phyloP scores from a whole-genome alignment of 2,797 vertebrate genomes.

The Sparidentex hasta region DNA sequence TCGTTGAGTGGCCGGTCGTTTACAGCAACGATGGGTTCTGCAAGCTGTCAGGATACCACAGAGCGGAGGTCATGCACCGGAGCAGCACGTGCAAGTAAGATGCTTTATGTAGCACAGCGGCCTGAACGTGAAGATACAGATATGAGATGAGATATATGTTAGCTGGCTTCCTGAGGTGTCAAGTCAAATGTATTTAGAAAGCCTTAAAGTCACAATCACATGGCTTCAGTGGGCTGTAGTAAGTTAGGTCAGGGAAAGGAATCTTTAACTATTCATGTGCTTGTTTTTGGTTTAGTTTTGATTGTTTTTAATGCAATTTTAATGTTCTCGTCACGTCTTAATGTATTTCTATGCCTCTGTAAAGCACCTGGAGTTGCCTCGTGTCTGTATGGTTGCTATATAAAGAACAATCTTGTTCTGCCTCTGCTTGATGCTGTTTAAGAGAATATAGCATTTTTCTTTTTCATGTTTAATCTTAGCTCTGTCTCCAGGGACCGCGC shows the following conservation, averaged over 20 bases:
- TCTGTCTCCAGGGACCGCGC: neutral
- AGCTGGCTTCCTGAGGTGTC: too few species aligned
- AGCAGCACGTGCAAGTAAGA: slow-evolving; percentile 97
- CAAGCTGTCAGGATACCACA: slow-evolving; percentile 97
- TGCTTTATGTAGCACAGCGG: neutral
- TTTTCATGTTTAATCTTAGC: neutral
- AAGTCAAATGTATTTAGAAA: too few species aligned
- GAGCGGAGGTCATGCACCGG: slow-evolving; percentile 99
- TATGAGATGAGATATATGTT: neutral
- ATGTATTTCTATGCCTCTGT: too few species aligned
- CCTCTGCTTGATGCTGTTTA: neutral
- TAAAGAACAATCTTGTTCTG: too few species aligned
- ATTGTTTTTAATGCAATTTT: too few species aligned
- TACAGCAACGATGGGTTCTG: slow-evolving; percentile 99
- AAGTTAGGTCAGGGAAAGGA: too few species aligned
- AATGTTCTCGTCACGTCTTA: too few species aligned
- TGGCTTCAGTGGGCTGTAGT: neutral
- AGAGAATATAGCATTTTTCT: neutral
- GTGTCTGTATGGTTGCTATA: too few species aligned
- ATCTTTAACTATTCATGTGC: too few species aligned
- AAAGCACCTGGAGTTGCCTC: too few species aligned
- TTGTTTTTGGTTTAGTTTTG: too few species aligned
- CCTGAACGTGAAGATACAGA: slow-evolving; percentile 1
- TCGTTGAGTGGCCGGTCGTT: slow-evolving; percentile 97
- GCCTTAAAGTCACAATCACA: too few species aligned